phyloP scores from a whole-genome alignment of 2,797 vertebrate genomes.

The Staurois parvus region DNA sequence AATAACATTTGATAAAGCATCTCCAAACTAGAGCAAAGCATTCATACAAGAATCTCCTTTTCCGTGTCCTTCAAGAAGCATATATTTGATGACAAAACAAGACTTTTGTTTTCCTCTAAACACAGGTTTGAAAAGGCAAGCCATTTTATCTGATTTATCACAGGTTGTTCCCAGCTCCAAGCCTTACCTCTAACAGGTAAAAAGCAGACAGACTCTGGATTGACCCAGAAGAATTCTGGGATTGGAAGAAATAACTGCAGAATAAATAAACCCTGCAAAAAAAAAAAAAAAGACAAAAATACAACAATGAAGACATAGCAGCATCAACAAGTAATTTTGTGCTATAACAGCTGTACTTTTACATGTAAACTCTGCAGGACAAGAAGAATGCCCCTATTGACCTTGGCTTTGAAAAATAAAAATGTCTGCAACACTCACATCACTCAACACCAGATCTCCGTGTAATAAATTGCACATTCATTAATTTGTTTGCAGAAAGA shows the following conservation, averaged over 20 bases:
- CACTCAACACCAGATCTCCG: no score
- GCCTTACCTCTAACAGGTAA: constrained; percentile 40
- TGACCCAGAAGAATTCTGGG: background rate
- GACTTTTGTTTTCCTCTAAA: constrained; percentile 41
- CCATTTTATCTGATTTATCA: background rate
- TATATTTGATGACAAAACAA: constrained; percentile 49
- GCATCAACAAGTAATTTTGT: no score
- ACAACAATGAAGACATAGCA: background rate
- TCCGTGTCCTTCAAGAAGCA: constrained; percentile 18
- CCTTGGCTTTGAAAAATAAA: no score
- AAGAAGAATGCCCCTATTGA: no score
- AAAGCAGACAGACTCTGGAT: constrained; percentile 21
- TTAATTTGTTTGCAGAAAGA: no score
- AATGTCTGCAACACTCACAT: no score
- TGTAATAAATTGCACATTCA: no score
- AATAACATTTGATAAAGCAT: background rate
- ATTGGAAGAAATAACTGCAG: background rate
- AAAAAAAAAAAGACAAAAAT: constrained; percentile 1
- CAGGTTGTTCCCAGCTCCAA: constrained; percentile 2
- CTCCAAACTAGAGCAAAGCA: background rate
- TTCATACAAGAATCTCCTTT: background rate
- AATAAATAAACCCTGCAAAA: background rate
- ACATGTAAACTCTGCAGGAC: background rate
- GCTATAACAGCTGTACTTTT: background rate
- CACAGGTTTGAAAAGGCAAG: background rate